Conservation (phyloP, 2,888 invertebrate genomes). For the Digitonthophagus gazella region DNA sequence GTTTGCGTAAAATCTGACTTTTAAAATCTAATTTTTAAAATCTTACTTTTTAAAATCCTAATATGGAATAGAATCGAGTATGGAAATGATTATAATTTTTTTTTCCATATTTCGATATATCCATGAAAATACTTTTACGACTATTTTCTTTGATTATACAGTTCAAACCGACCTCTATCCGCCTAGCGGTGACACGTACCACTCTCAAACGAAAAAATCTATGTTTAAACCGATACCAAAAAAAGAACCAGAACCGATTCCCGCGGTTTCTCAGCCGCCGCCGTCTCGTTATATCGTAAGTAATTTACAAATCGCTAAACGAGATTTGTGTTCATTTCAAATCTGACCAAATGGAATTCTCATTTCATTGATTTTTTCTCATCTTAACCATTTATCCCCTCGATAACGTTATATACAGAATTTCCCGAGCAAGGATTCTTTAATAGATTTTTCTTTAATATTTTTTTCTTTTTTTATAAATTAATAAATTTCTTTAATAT, state of each 20-base stretch:
- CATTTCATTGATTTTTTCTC: background rate
- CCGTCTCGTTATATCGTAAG: constrained; percentile 40
- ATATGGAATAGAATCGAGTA: no score
- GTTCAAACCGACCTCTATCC: constrained; percentile 39
- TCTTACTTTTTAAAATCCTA: no score
- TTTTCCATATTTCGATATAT: no score
- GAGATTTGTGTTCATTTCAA: constrained; percentile 34
- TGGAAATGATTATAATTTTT: no score
- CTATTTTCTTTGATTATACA: constrained; percentile 25
- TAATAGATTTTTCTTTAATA: no score
- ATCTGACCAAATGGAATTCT: constrained; percentile 39
- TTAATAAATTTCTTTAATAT: no score
- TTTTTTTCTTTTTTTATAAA: no score
- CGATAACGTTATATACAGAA: background rate
- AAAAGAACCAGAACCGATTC: constrained; percentile 46
- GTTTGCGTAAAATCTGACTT: background rate
- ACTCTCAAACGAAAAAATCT: constrained; percentile 45
- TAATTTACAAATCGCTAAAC: constrained; percentile 24
- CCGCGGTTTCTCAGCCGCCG: constrained; percentile 35
- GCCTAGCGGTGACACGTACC: constrained; percentile 40
- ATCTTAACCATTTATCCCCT: constrained; percentile 12
- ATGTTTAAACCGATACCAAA: constrained; percentile 47
- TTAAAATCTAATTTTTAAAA: background rate
- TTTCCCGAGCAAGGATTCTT: background rate
- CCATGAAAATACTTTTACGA: background rate